phyloP scores from a whole-genome alignment of 92 coral and sea anemone species.

The Micromussa lordhowensis region DNA sequence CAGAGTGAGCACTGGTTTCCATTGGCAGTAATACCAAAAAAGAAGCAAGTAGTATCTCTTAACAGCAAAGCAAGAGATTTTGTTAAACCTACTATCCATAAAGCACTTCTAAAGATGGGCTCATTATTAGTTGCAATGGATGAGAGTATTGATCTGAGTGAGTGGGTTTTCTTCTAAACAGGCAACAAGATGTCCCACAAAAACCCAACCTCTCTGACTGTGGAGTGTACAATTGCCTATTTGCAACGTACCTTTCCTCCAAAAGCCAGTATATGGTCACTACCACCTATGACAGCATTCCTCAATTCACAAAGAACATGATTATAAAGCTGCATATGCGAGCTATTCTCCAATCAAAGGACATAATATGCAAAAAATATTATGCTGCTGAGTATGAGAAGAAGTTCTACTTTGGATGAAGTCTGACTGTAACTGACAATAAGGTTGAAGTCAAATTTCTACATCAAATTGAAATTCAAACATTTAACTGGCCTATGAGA shows the following conservation, averaged over 20 bases:
- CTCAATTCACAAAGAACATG: not conserved
- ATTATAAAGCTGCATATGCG: not conserved
- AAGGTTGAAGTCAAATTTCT: slow-evolving; percentile 7
- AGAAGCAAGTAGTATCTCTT: too few relatives aligned
- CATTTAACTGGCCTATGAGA: slow-evolving; percentile 4
- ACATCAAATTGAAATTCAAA: not conserved
- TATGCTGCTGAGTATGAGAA: slow-evolving; percentile 5
- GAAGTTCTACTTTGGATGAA: not conserved
- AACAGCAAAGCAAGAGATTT: too few relatives aligned
- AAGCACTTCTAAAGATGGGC: too few relatives aligned
- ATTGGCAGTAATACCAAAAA: too few relatives aligned
- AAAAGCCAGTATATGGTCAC: not conserved
- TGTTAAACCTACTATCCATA: too few relatives aligned
- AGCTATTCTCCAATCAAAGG: not conserved
- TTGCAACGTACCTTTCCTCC: slow-evolving; percentile 34
- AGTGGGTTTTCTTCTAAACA: slow-evolving; percentile 42
- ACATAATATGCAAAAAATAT: not conserved
- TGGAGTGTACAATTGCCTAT: slow-evolving; percentile 54
- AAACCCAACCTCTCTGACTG: too few relatives aligned
- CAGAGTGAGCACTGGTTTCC: too few relatives aligned
- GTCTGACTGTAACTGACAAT: not conserved
- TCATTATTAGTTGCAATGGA: not conserved
- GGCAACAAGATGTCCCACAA: too few relatives aligned
- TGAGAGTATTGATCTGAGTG: slow-evolving; percentile 37
- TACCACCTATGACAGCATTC: not conserved